Evolutionary conservation across 2,113 vertebrate genomes (phyloP).

Genomic region (Malurus cyaneus): DNA sequence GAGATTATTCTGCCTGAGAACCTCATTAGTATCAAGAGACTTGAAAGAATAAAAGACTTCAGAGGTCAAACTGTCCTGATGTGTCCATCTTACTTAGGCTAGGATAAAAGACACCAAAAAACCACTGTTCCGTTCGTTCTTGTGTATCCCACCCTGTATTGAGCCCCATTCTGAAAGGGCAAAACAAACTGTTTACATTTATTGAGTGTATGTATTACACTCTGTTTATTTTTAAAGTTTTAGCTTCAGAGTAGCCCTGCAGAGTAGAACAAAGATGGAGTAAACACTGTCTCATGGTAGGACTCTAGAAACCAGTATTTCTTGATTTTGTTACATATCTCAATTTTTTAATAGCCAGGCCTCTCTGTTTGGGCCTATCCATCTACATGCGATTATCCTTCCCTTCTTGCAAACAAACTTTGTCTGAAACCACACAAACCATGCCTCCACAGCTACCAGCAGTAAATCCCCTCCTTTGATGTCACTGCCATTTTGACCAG

Average conservation of each 20-base stretch:
- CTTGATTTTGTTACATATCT: background rate
- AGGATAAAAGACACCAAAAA: background rate
- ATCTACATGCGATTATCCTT: background rate
- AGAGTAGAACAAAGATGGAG: background rate
- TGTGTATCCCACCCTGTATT: background rate
- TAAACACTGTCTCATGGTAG: background rate
- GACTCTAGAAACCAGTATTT: background rate
- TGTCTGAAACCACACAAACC: background rate
- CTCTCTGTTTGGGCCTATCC: background rate
- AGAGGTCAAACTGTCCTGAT: background rate
- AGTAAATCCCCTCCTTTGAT: background rate
- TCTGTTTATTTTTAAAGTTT: background rate
- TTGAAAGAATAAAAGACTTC: conserved; percentile 23
- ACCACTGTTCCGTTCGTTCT: accelerated
- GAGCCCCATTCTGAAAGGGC: background rate
- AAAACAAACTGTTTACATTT: background rate
- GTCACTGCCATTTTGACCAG: background rate
- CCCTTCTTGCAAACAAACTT: background rate
- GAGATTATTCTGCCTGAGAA: conserved; percentile 1
- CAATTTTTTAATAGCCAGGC: background rate
- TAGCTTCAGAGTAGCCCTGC: background rate
- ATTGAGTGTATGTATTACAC: background rate
- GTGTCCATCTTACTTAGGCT: background rate
- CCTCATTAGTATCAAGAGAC: conserved; percentile 13
- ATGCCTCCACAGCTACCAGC: background rate